Evolutionary conservation across 2,113 vertebrate species (phyloP), one percentile per base, ranked within the genome.

Genomic region (Ranitomeya imitator): DNA sequence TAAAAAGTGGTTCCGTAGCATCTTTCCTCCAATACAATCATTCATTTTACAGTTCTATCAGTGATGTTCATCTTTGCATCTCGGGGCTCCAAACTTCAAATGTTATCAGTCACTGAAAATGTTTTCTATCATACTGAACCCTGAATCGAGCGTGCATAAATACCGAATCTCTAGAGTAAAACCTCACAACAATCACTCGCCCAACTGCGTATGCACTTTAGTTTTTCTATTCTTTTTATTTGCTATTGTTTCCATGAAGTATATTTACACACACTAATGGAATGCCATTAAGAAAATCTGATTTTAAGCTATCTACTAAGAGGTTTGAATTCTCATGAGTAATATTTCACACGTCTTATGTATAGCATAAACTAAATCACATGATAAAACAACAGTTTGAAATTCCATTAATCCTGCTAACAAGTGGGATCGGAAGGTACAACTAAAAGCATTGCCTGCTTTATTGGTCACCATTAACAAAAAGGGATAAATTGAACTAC

Each of bases 401-500:
- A 59, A 84, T 88, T 13, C 60, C 73, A 78, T 88, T 88, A 84
- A 88, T 84, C 67, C 78, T 67, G 63, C 65, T 26, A 19, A 63
- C 78, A 83, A 88, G 79, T 78, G 26, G 87, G 73, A 88, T 83
- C 21, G 67, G 19, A 79, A 81, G 54, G 67, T 37, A 21, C 31
- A 61, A 26, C 86, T 83, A 88, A 88, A 88, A 83, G 78, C 79
- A 83, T 81, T 88, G 78, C 73, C 78, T 84, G 73, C 81, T 67
- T 78, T 88, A 88, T 84, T 78, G 71, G 87, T 65, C 71, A 78
- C 81, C 45, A 83, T 84, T 88, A 78, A 78, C 71, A 83, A 67
- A 84, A 84, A 67, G 59, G 81, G 45, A 88, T 84, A 84, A 78
- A 88, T 88, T 78, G 87, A 84, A 79, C 14, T n/a, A 55, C 87